These are phyloP conservation scores for Rhynchomys soricoides DNA, from an alignment of 2,113 vertebrate genomes.

Conservation along the genomic window DNA sequence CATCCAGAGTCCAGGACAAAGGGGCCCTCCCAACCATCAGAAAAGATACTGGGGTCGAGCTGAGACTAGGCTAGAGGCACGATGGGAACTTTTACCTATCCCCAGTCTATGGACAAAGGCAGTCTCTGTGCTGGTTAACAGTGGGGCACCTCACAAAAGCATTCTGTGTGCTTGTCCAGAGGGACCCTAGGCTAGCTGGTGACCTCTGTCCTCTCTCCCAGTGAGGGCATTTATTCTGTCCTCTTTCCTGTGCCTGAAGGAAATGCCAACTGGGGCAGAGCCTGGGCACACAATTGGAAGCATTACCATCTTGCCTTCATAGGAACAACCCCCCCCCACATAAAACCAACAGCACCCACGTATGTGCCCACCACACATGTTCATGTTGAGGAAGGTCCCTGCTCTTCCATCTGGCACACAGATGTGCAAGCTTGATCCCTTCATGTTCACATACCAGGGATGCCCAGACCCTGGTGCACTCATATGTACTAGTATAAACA, in stretches of 20 bases:
- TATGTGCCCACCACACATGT: neutral
- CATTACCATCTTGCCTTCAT: neutral
- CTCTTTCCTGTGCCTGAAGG: slow-evolving; percentile 22
- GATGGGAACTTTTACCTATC: neutral
- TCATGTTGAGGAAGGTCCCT: neutral
- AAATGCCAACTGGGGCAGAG: slow-evolving; percentile 28
- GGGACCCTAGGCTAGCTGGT: slow-evolving; percentile 56
- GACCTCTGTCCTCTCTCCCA: slow-evolving; percentile 64
- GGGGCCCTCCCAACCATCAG: neutral
- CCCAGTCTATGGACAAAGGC: slow-evolving; percentile 67
- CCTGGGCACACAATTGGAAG: neutral
- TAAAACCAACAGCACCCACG: neutral
- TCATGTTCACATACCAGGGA: neutral
- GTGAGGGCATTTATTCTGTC: slow-evolving; percentile 24
- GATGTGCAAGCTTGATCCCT: slow-evolving; percentile 54
- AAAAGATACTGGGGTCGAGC: slow-evolving; percentile 47
- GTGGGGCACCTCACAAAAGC: neutral
- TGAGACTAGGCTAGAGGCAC: slow-evolving; percentile 36
- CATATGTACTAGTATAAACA: neutral
- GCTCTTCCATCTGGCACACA: slow-evolving; percentile 60
- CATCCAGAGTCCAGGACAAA: neutral
- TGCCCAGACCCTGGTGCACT: neutral
- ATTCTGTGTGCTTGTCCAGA: slow-evolving; percentile 69
- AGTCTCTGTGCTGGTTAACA: slow-evolving; percentile 49
- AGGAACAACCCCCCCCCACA: neutral